Evolutionary conservation across 2,797 vertebrate species (phyloP).

Genomic region (Garrulus glandarius): DNA sequence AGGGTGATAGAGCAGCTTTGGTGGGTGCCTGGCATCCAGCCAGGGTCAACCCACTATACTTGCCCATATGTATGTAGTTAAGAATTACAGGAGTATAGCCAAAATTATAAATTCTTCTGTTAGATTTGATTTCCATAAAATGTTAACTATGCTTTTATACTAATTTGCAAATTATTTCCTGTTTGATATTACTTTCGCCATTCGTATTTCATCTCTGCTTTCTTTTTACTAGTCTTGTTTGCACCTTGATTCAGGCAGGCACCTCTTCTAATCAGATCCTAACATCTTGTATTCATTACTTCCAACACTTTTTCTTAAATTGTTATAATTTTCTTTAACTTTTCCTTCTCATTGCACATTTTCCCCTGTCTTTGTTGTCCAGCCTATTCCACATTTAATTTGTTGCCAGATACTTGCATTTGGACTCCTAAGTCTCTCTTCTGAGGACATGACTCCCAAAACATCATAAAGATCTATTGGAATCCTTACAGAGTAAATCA

Average conservation of each 20-base stretch:
- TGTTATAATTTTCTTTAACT: neutral
- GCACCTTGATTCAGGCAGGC: neutral
- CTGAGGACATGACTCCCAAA: neutral
- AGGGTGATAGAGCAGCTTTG: neutral
- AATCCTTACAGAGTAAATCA: neutral
- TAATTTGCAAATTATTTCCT: neutral
- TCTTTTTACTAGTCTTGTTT: neutral
- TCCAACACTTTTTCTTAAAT: neutral
- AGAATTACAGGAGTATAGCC: neutral
- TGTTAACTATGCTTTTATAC: neutral
- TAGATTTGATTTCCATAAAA: neutral
- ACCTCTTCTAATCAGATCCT: neutral
- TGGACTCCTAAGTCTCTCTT: neutral
- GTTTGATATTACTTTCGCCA: neutral
- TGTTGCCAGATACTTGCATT: neutral
- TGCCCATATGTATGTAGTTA: neutral
- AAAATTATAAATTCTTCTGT: neutral
- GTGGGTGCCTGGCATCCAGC: too few relatives aligned
- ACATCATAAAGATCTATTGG: neutral
- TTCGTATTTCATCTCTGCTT: neutral
- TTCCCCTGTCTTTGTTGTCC: neutral
- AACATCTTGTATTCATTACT: neutral
- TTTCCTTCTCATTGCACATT: neutral
- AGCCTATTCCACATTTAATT: neutral
- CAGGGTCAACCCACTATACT: neutral